Conservation (phyloP, 2,888 invertebrate species). For the Eristalinus sepulchralis region DNA sequence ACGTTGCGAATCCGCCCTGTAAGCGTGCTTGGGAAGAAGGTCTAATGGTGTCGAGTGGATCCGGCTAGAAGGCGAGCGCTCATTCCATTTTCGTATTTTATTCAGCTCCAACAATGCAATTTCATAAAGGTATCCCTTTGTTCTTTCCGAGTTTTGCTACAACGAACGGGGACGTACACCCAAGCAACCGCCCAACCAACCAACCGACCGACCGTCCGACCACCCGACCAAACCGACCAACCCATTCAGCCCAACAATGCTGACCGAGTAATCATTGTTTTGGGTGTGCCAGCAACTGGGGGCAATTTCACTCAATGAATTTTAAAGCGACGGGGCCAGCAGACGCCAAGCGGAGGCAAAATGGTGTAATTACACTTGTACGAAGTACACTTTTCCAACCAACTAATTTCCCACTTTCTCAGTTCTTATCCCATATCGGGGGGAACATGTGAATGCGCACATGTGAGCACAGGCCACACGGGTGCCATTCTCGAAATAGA, state of each 20-base stretch:
- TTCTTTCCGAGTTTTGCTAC: constrained; percentile 14
- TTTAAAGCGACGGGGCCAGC: constrained; percentile 22
- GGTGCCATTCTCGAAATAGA: constrained; percentile 18
- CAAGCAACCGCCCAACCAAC: background rate
- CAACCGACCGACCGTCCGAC: constrained; percentile 20
- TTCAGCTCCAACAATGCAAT: constrained; percentile 51
- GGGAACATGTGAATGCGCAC: background rate
- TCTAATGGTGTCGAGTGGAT: constrained; percentile 48
- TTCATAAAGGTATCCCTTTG: constrained; percentile 38
- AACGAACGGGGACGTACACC: constrained; percentile 24
- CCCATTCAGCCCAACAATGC: background rate
- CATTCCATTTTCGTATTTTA: constrained; percentile 54
- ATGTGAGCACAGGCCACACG: background rate
- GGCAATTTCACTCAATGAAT: constrained; percentile 42
- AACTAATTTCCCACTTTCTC: constrained; percentile 64
- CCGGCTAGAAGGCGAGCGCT: constrained; percentile 47
- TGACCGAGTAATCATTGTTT: constrained; percentile 29
- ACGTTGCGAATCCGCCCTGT: constrained; percentile 42
- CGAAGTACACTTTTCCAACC: constrained; percentile 47
- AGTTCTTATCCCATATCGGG: constrained; percentile 41
- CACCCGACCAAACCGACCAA: background rate
- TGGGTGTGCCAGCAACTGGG: constrained; percentile 38
- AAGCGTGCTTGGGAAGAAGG: constrained; percentile 10
- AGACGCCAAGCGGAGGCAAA: constrained; percentile 36
- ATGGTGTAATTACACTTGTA: constrained; percentile 60